Percentiles rank a stretch among this genome's conserved stretches.
phyloP scores from a whole-genome alignment of 2,113 vertebrate genomes.

The Himantopus leucocephalus region DNA sequence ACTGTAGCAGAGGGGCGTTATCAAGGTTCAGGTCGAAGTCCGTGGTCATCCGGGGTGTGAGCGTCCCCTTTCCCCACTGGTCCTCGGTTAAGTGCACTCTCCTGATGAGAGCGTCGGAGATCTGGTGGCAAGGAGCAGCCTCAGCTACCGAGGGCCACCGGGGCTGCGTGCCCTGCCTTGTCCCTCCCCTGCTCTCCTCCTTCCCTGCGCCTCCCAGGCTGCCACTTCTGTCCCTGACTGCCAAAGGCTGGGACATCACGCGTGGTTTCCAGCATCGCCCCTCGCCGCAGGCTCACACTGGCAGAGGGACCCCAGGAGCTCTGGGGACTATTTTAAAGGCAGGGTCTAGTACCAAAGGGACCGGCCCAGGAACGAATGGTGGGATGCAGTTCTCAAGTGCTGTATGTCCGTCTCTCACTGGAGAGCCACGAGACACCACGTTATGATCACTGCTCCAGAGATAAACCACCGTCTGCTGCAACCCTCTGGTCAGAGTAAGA shows the following conservation, averaged over 20 bases:
- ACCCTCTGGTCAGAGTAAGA: background rate
- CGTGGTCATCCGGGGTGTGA: constrained; percentile 94
- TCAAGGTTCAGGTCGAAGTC: constrained; percentile 98
- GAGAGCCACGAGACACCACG: accelerated
- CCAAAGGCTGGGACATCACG: background rate
- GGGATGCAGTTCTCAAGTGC: background rate
- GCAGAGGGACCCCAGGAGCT: background rate
- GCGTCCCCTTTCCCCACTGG: constrained; percentile 96
- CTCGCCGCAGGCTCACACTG: background rate
- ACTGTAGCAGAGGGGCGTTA: constrained; percentile 91
- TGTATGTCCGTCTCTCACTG: accelerated
- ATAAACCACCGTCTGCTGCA: background rate
- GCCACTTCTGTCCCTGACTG: background rate
- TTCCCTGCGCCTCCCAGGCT: background rate
- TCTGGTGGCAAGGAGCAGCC: constrained; percentile 75
- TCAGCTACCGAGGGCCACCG: background rate
- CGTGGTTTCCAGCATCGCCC: accelerated
- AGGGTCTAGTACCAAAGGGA: background rate
- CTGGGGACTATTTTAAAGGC: background rate
- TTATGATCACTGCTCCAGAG: background rate
- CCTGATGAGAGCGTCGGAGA: constrained; percentile 95
- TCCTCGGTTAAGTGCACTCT: constrained; percentile 94
- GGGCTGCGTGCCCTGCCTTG: accelerated
- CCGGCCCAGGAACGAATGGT: background rate
- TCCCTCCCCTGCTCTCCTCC: background rate